phyloP scores from a whole-genome alignment of 2,888 invertebrate species.

The Spatulosminthurus flaviceps region DNA sequence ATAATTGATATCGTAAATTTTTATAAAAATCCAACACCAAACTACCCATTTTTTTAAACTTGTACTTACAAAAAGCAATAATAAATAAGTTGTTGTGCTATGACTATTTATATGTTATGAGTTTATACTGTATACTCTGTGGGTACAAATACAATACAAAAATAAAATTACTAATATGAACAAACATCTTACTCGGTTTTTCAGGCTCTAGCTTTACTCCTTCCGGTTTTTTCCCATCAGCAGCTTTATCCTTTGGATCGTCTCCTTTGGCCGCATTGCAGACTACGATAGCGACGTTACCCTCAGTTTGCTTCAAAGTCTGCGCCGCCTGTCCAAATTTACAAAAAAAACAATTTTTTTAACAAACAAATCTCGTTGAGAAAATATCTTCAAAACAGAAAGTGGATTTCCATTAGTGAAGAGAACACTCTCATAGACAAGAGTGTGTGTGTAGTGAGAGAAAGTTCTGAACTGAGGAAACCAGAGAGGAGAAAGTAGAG shows the following conservation, averaged over 20 bases:
- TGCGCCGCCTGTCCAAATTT: slow-evolving; percentile 76
- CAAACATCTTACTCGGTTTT: slow-evolving; percentile 67
- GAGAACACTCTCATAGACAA: not conserved
- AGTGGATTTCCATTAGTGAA: not conserved
- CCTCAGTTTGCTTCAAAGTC: slow-evolving; percentile 85
- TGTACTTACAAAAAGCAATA: no score
- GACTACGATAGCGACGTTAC: slow-evolving; percentile 82
- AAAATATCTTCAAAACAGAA: not conserved
- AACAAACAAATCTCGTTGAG: not conserved
- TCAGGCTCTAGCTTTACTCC: slow-evolving; percentile 65
- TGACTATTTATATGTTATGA: no score
- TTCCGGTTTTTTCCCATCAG: slow-evolving; percentile 64
- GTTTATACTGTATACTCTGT: no score
- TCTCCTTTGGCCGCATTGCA: slow-evolving; percentile 82
- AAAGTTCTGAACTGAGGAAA: no score
- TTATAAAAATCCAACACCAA: no score
- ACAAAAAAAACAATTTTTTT: not conserved
- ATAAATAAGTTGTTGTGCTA: no score
- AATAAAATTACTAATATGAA: not conserved
- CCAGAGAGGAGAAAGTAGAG: not conserved
- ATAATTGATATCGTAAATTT: no score
- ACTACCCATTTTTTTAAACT: no score
- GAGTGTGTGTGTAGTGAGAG: no score
- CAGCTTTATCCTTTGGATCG: slow-evolving; percentile 68
- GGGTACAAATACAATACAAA: not conserved